These are phyloP conservation scores for Dermatemys mawii DNA, from an alignment of 2,113 vertebrate genomes.

Conservation along the genomic window DNA sequence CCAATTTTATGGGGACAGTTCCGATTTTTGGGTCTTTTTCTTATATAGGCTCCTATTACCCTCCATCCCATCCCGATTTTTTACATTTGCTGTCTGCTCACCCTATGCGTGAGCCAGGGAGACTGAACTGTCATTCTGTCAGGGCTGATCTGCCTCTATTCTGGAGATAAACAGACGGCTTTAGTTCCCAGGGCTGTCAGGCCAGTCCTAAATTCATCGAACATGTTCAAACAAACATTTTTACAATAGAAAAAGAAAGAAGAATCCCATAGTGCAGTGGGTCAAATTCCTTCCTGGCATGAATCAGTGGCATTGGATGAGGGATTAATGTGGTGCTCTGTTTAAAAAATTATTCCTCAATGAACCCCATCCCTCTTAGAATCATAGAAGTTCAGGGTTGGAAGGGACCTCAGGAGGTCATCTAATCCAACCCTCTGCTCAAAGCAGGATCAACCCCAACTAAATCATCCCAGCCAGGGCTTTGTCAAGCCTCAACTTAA, in stretches of 20 bases:
- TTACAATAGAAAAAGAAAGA: not conserved
- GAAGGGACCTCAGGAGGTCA: no score
- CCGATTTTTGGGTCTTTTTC: no score
- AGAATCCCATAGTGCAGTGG: not conserved
- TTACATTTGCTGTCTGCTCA: no score
- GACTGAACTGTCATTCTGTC: rapidly evolving
- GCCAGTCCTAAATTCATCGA: not conserved
- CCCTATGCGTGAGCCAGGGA: not conserved
- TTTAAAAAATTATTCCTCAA: not conserved
- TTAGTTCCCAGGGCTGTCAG: constrained; percentile 11
- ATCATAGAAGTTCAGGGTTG: no score
- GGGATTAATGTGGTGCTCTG: not conserved
- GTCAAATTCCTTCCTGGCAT: not conserved
- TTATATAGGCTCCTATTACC: no score
- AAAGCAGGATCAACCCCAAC: no score
- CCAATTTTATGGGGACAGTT: no score
- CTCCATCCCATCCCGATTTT: no score
- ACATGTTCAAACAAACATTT: not conserved
- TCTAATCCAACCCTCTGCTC: no score
- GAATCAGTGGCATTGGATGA: rapidly evolving
- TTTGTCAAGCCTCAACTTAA: no score
- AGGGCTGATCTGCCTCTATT: not conserved
- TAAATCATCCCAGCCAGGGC: no score
- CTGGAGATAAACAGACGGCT: rapidly evolving
- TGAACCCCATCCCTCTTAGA: not conserved